phyloP scores from a whole-genome alignment of 2,797 vertebrate species.

The Acanthurus lineatus region DNA sequence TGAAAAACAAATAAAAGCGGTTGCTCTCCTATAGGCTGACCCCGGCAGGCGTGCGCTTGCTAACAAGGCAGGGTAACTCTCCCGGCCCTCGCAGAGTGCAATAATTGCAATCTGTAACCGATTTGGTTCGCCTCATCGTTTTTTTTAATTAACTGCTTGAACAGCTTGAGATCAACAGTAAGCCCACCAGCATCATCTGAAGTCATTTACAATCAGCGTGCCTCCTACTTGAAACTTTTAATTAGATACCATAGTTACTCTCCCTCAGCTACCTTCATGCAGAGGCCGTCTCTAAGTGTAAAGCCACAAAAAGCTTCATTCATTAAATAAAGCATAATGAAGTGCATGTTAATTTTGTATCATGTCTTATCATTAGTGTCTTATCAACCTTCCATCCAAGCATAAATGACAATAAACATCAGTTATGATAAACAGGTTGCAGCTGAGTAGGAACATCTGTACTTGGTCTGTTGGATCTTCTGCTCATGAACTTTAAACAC shows the following conservation, averaged over 20 bases:
- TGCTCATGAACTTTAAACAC: constrained; percentile 42
- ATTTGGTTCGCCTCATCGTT: constrained; percentile 78
- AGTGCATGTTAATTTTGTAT: constrained; percentile 44
- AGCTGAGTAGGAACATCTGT: constrained; percentile 32
- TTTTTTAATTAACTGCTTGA: constrained; percentile 85
- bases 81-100: constrained; percentile 64
- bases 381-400: constrained; percentile 41
- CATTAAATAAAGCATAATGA: constrained; percentile 47
- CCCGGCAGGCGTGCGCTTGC: constrained; percentile 61
- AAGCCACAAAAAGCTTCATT: constrained; percentile 37
- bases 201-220: constrained; percentile 85
- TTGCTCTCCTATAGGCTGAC: constrained; percentile 64
- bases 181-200: constrained; percentile 77
- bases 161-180: constrained; percentile 86
- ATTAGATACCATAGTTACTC: constrained; percentile 74
- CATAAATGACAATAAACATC: constrained; percentile 50
- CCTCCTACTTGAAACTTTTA: constrained; percentile 84
- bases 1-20: constrained; percentile 69
- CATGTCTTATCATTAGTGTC: constrained; percentile 29
- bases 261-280: constrained; percentile 29
- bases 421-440: constrained; percentile 41
- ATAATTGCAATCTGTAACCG: constrained; percentile 86
- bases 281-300: constrained; percentile 35
- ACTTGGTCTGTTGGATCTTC: constrained; percentile 12
- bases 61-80: constrained; percentile 75